Evolutionary conservation across 2,888 invertebrate genomes (phyloP).

Genomic region (Andrena hattorfiana): DNA sequence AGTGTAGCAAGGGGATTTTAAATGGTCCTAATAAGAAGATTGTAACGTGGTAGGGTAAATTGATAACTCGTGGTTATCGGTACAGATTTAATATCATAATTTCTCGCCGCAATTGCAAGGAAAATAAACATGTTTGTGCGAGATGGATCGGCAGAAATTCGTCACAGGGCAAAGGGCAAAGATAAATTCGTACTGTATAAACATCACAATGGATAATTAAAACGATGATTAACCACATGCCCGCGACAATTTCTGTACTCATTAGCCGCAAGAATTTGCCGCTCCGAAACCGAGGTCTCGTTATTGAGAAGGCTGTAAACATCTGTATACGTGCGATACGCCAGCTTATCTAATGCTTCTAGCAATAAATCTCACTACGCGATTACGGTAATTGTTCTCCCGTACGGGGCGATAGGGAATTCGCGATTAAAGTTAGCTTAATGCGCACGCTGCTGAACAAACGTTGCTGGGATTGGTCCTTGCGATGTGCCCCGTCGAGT

Average conservation of each 20-base stretch:
- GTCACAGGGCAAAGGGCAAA: slow-evolving; percentile 7
- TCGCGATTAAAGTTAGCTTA: not conserved
- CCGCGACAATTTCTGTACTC: not conserved
- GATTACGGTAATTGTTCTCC: slow-evolving; percentile 36
- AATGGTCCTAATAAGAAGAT: too few relatives aligned
- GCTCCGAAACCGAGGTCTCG: not conserved
- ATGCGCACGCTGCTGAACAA: not conserved
- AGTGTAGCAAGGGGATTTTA: too few relatives aligned
- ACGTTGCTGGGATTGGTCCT: not conserved
- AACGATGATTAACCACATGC: not conserved
- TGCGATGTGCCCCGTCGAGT: not conserved
- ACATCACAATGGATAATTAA: slow-evolving; percentile 19
- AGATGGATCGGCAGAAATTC: not conserved
- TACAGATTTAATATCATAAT: not conserved
- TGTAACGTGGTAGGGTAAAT: too few relatives aligned
- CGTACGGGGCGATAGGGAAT: slow-evolving; percentile 33
- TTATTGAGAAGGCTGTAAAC: not conserved
- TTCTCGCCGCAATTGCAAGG: not conserved
- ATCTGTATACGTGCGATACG: not conserved
- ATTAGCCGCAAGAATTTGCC: not conserved
- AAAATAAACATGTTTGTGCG: not conserved
- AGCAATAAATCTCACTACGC: slow-evolving; percentile 23
- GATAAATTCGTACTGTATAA: not conserved
- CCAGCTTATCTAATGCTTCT: not conserved
- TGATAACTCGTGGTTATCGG: too few relatives aligned